Evolutionary conservation across 2,113 vertebrate species (phyloP).

Genomic region (Gyps fulvus): DNA sequence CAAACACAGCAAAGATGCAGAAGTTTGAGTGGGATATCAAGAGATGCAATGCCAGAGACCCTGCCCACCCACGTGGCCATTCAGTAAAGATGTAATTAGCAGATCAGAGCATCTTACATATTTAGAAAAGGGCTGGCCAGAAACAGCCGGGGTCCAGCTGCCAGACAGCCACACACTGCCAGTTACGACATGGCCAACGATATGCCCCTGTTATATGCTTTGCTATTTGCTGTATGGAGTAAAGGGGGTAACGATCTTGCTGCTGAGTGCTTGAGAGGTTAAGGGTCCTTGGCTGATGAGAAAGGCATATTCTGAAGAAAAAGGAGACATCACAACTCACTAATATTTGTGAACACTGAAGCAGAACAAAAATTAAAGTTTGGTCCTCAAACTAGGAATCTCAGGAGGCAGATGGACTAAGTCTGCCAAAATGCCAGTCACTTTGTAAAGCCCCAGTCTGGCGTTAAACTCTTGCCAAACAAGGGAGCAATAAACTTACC

Average conservation of each 20-base stretch:
- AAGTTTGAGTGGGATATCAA: fast-evolving
- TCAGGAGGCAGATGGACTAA: neutral
- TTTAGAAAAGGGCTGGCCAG: neutral
- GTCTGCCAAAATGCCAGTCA: neutral
- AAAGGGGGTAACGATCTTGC: neutral
- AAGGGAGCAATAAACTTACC: neutral
- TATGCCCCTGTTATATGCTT: neutral
- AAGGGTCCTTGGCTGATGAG: neutral
- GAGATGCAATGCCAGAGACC: neutral
- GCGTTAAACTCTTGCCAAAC: neutral
- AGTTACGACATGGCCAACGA: fast-evolving
- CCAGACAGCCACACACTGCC: neutral
- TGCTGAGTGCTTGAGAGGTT: neutral
- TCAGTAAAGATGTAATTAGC: neutral
- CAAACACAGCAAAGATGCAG: neutral
- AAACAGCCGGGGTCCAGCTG: neutral
- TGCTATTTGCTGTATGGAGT: neutral
- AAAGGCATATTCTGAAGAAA: neutral
- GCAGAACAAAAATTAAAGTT: neutral
- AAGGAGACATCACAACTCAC: neutral
- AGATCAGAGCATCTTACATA: neutral
- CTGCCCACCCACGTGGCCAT: neutral
- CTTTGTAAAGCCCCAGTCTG: neutral
- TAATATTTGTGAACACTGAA: neutral
- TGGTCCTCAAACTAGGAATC: neutral